Evolutionary conservation across 1,140 invertebrate genomes (phyloP).

Genomic region (Mylabris phalerata): DNA sequence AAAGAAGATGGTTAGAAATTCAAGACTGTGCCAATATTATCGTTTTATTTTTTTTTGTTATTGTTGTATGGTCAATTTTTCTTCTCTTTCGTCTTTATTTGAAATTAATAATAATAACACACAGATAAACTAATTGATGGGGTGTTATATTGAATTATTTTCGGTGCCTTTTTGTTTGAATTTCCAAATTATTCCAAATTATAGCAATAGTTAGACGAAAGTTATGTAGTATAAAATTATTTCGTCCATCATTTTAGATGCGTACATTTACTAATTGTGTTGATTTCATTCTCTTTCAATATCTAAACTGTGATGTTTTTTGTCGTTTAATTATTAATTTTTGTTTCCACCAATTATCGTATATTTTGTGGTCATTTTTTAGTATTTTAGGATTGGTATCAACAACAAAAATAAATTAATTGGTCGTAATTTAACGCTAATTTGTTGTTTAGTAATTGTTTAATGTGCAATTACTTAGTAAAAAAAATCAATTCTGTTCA

Average conservation of each 20-base stretch:
- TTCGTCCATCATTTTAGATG: too few species aligned
- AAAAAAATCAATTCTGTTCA: background rate
- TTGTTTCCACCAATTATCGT: background rate
- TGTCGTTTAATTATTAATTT: constrained; percentile 1
- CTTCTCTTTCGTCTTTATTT: background rate
- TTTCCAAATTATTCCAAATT: too few species aligned
- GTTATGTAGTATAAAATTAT: too few species aligned
- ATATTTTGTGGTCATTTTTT: too few species aligned
- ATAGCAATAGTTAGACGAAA: too few species aligned
- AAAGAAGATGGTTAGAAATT: constrained; percentile 76
- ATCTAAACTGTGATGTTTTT: constrained; percentile 8
- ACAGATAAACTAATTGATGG: background rate
- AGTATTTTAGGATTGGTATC: too few species aligned
- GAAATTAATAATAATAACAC: background rate
- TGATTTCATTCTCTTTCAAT: constrained; percentile 4
- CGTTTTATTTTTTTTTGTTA: constrained; percentile 22
- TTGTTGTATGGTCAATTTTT: constrained; percentile 22
- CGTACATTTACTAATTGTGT: background rate
- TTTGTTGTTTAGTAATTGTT: constrained; percentile 21
- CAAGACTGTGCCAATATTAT: constrained; percentile 22
- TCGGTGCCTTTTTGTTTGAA: too few species aligned
- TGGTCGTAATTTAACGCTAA: constrained; percentile 6
- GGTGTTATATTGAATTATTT: background rate
- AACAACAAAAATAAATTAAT: constrained; percentile 1
- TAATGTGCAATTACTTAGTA: constrained; percentile 17